Percentiles rank a stretch among this genome's conserved stretches.
Evolutionary conservation across 2,888 invertebrate species (phyloP).

Genomic region (Cryptus armator): DNA sequence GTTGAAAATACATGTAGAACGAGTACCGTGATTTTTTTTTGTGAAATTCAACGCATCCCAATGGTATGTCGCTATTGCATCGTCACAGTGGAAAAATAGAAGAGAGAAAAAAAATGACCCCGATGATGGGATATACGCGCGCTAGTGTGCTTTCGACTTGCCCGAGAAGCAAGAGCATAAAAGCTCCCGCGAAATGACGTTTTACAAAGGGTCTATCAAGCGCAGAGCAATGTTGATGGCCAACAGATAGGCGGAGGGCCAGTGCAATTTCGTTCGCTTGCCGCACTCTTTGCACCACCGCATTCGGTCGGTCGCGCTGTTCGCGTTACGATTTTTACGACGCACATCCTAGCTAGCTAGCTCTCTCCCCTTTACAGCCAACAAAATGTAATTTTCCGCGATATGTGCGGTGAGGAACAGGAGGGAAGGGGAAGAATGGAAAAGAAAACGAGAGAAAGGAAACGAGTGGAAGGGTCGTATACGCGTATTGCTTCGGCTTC

Average conservation of each 20-base stretch:
- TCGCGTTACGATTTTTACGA: slow-evolving; percentile 83
- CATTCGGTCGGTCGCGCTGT: slow-evolving; percentile 75
- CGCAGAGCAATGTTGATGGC: slow-evolving; percentile 82
- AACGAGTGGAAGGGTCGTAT: slow-evolving; percentile 27
- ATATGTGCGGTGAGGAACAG: slow-evolving; percentile 72
- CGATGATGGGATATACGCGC: slow-evolving; percentile 57
- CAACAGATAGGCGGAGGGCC: slow-evolving; percentile 79
- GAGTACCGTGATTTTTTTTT: not conserved
- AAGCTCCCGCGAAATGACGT: slow-evolving; percentile 80
- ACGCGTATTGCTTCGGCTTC: slow-evolving; percentile 16
- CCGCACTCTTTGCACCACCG: slow-evolving; percentile 50
- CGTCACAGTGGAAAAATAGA: slow-evolving; percentile 42
- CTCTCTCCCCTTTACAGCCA: slow-evolving; percentile 80
- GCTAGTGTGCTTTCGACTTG: slow-evolving; percentile 68
- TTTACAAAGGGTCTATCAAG: slow-evolving; percentile 84
- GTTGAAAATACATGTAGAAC: not conserved
- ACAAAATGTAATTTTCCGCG: slow-evolving; percentile 83
- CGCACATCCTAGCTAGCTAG: slow-evolving; percentile 59
- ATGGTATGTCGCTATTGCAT: slow-evolving; percentile 28
- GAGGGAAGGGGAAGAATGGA: slow-evolving; percentile 34
- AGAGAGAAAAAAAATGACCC: slow-evolving; percentile 54
- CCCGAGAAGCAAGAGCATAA: slow-evolving; percentile 77
- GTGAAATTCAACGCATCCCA: slow-evolving; percentile 5
- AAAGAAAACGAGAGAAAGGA: slow-evolving; percentile 22
- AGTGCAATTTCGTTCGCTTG: slow-evolving; percentile 79